Base-by-base conservation (phyloP, 2,888 invertebrate genomes). In the Harmothoe impar region DNA sequence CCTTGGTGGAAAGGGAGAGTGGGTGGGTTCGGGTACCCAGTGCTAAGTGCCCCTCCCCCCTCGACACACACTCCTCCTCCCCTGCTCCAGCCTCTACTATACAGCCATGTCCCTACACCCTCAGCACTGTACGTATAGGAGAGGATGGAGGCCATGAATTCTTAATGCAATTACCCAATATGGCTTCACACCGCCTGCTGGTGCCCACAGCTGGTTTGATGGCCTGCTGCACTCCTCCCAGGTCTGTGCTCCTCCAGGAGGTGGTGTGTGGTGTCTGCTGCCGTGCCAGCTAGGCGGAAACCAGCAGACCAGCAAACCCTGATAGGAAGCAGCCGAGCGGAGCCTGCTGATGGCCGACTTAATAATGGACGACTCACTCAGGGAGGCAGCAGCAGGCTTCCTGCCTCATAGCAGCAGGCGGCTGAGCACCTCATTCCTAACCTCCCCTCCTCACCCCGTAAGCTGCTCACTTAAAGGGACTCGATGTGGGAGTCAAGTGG, bases 161-260 rank as follows among this genome's bases (percentile, higher is more conserved):
- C 86, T 86, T 86, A 56, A 86, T 86, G 86, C 86, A 56, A 86
- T 86, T 86, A 86, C 56, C 86, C 86, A 86, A 86, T 54, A 86
- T 86, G 86, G 86, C 54, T 54, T 86, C 25, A 25, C 29, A n/a
- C 35, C 35, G 35, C 35, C 43, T 15, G 43, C 43, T 35, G 23
- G 81, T 7, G 25, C n/a, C 29, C 72, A n/a, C 72, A 43, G 72
- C 72, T 29, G 72, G 29, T 72, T 43, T n/a, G 62, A n/a, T n/a
- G 62, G n/a, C 62, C n/a, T 43, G 43, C 43, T 43, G 43, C 43
- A 43, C 43, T 43, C 43, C 43, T 43, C 43, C 43, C 43, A 43
- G 43, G 43, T 43, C 43, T 15, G n/a, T 3, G 20, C 23, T 62
- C 20, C 15, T 20, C 1, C 62, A 20, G n/a, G 62, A 62, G 23